phyloP scores from a whole-genome alignment of 1,140 invertebrate genomes.

The Araneus ventricosus region DNA sequence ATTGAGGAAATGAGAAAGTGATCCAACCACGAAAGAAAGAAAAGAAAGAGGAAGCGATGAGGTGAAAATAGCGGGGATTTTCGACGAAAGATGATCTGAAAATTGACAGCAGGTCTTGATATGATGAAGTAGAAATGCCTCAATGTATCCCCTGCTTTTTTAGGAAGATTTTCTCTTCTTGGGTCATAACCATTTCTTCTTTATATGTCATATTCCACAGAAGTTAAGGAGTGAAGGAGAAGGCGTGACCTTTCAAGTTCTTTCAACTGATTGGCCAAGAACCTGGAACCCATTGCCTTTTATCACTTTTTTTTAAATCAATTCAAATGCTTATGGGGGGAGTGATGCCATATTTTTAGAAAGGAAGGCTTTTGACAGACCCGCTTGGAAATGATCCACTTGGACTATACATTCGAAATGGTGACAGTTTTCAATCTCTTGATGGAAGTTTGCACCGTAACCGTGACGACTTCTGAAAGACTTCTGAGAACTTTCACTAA shows the following conservation, averaged over 20 bases:
- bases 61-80: conserved; percentile 22
- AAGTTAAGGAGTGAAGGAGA: background rate
- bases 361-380: background rate
- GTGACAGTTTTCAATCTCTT: background rate
- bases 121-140: conserved; percentile 13
- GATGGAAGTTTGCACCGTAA: no score
- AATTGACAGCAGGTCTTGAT: conserved; percentile 16
- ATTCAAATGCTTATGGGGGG: background rate
- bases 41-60: background rate
- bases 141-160: background rate
- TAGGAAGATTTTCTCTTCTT: background rate
- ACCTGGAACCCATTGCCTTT: background rate
- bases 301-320: background rate
- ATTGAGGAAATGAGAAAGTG: background rate
- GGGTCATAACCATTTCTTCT: background rate
- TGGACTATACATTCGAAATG: background rate
- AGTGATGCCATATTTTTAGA: background rate
- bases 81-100: conserved; percentile 42
- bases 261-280: background rate
- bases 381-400: background rate
- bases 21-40: background rate
- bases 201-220: background rate
- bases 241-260: background rate
- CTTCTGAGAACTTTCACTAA: no score
- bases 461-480: no score